Percentiles rank a stretch among this genome's conserved stretches.
These are phyloP conservation scores for Bombycilla garrulus DNA, from an alignment of 2,113 vertebrate genomes.

Conservation along the genomic window DNA sequence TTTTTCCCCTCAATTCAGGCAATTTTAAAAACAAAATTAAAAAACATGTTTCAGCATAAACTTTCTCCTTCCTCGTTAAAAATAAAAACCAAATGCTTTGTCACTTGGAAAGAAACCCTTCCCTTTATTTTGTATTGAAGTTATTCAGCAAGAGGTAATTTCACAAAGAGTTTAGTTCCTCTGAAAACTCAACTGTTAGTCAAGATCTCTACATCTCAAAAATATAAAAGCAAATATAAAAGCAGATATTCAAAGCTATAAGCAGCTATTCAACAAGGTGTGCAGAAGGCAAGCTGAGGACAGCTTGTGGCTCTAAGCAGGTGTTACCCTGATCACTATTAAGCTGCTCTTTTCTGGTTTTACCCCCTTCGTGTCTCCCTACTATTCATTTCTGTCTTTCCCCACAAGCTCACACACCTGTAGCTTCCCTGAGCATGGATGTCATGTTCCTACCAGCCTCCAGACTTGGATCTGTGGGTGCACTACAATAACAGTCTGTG, in stretches of 20 bases:
- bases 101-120: not conserved
- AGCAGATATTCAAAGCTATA: not conserved
- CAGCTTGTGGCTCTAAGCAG: not conserved
- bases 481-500: not conserved
- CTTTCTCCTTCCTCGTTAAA: not conserved
- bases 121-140: not conserved
- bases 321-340: not conserved
- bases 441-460: not conserved
- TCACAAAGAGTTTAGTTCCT: not conserved
- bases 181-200: not conserved
- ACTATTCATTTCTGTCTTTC: not conserved
- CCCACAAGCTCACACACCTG: not conserved
- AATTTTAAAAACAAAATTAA: not conserved
- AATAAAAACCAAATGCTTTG: not conserved
- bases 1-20: not conserved
- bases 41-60: not conserved
- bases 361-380: not conserved
- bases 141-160: not conserved
- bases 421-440: not conserved
- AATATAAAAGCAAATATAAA: not conserved
- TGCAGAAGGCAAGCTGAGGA: not conserved
- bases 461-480: not conserved
- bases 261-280: not conserved
- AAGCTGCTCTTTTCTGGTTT: not conserved
- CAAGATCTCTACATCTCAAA: not conserved